A percentile compares a stretch with the other conserved stretches of the same genome.
Conservation (phyloP, 2,888 invertebrate genomes). For the Drosophila mimica region DNA sequence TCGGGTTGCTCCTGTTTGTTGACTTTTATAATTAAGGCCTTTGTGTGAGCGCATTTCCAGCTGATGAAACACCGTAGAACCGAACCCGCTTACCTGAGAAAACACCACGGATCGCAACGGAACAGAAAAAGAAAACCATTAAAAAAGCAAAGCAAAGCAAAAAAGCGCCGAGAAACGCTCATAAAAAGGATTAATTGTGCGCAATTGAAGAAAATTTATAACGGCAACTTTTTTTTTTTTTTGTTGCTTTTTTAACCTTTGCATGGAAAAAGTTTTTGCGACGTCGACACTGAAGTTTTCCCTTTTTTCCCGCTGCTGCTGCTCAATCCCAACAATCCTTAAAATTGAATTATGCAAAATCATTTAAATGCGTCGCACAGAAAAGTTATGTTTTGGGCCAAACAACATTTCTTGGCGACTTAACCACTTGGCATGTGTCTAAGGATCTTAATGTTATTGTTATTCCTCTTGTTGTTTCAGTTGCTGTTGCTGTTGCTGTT, state of each 20-base stretch:
- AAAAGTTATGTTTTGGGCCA: conserved; percentile 55
- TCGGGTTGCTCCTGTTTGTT: conserved; percentile 51
- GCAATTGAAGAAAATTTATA: conserved; percentile 83
- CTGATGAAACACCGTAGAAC: conserved; percentile 58
- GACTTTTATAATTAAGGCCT: conserved; percentile 83
- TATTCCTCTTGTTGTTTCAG: conserved; percentile 36
- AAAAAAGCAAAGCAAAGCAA: conserved; percentile 7
- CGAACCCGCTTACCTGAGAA: conserved; percentile 27
- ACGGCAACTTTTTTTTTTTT: conserved; percentile 1
- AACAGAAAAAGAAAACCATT: not conserved
- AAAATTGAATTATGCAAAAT: conserved; percentile 78
- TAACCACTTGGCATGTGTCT: conserved; percentile 79
- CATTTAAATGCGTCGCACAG: conserved; percentile 76
- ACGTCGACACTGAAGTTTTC: not conserved
- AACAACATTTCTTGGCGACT: conserved; percentile 54
- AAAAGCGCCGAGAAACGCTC: conserved; percentile 40
- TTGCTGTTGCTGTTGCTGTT: conserved; percentile 10
- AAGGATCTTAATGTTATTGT: conserved; percentile 68
- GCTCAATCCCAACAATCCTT: not conserved
- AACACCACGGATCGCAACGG: not conserved
- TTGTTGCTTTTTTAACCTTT: conserved; percentile 15
- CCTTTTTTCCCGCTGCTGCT: not conserved
- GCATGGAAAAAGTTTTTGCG: conserved; percentile 42
- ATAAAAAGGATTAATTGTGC: conserved; percentile 83
- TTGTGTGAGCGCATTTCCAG: conserved; percentile 76